Percentiles rank a stretch among this genome's conserved stretches.
phyloP scores from a whole-genome alignment of 1,140 invertebrate species.

The Papilio glaucus region DNA sequence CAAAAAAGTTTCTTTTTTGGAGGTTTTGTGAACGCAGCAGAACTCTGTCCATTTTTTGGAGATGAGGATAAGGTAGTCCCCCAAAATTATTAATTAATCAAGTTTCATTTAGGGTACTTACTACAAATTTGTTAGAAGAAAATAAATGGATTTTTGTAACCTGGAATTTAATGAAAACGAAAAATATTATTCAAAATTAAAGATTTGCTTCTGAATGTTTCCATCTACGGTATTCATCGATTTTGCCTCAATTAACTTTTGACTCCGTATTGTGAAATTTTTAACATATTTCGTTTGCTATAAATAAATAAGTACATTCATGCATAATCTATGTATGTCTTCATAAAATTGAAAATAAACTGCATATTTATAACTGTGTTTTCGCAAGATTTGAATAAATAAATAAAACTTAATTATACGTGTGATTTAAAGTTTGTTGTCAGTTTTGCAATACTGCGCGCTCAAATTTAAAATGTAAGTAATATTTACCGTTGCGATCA shows the following conservation, averaged over 20 bases:
- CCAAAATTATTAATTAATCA: no score
- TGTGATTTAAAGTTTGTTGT: slow-evolving; percentile 19
- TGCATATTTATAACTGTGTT: slow-evolving; percentile 13
- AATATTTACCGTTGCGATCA: slow-evolving; percentile 3
- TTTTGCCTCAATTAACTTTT: not conserved
- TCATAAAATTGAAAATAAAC: slow-evolving; percentile 15
- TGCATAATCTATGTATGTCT: slow-evolving; percentile 16
- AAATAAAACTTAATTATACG: slow-evolving; percentile 17
- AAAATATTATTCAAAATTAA: not conserved
- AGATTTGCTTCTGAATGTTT: not conserved
- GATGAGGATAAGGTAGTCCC: no score
- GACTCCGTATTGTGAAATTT: not conserved
- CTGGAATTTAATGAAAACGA: not conserved
- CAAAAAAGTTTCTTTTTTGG: no score
- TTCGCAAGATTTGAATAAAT: slow-evolving; percentile 4
- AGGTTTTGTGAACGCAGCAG: no score
- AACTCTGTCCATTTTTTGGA: no score
- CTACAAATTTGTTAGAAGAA: no score
- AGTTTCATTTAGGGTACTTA: no score
- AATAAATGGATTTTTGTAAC: no score
- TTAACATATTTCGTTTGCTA: not conserved
- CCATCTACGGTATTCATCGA: not conserved
- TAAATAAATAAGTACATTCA: slow-evolving; percentile 18
- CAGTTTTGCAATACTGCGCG: not conserved
- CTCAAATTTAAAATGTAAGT: not conserved